A percentile compares a stretch with the other conserved stretches of the same genome.
Conservation (phyloP, 2,888 invertebrate species). For the Piscicola geometra region DNA sequence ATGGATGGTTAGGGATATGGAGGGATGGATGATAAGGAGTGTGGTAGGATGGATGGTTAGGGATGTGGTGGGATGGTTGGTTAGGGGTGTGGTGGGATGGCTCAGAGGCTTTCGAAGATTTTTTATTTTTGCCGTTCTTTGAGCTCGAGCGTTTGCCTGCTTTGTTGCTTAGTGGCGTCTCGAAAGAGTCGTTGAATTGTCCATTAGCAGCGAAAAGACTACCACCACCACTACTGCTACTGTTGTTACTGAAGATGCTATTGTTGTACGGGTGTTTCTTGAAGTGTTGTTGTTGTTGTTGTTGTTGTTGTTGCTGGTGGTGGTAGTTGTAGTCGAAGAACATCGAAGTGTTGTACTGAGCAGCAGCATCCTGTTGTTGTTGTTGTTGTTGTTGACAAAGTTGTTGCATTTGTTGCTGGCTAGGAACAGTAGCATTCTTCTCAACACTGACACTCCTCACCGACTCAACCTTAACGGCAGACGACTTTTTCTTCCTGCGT, state of each 20-base stretch:
- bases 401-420: constrained; percentile 6
- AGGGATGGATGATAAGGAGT: neutral
- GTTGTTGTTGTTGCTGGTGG: constrained; percentile 4
- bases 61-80: too few species aligned
- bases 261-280: neutral
- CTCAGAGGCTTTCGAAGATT: neutral
- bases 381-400: neutral
- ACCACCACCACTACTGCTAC: neutral
- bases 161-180: too few species aligned
- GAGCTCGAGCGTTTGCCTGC: neutral
- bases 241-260: too few species aligned
- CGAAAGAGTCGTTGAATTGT: too few species aligned
- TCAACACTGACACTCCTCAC: neutral
- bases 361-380: neutral
- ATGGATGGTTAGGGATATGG: too few species aligned
- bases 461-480: too few species aligned
- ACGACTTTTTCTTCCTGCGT: too few species aligned
- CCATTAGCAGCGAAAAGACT: too few species aligned
- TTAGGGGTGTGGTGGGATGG: neutral
- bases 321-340: constrained; percentile 15
- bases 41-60: neutral
- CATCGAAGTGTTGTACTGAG: neutral
- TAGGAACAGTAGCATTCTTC: neutral
- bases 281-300: neutral
- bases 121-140: constrained; percentile 1